phyloP scores from a whole-genome alignment of 1,140 invertebrate genomes.

The Coptotermes formosanus region DNA sequence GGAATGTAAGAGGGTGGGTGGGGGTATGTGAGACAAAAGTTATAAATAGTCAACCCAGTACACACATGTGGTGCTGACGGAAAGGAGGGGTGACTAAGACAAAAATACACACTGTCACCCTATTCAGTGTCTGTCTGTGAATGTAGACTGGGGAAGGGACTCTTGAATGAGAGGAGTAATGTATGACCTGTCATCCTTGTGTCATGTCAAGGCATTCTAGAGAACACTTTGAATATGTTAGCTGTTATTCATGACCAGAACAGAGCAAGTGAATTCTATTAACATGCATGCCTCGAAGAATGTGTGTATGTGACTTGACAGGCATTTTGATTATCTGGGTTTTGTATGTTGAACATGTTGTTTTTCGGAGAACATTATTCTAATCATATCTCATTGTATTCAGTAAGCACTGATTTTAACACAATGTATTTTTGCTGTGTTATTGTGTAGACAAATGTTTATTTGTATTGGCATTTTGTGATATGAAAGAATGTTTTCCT shows the following conservation, averaged over 20 bases:
- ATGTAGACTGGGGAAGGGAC: background rate
- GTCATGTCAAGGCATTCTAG: background rate
- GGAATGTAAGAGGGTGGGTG: background rate
- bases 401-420: too few relatives aligned
- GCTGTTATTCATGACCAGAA: too few relatives aligned
- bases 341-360: too few relatives aligned
- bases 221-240: background rate
- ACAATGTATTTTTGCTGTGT: too few relatives aligned
- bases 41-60: background rate
- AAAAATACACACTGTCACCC: conserved; percentile 7
- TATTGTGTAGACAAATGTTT: too few relatives aligned
- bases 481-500: too few relatives aligned
- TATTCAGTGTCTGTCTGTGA: background rate
- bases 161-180: background rate
- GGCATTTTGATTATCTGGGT: too few relatives aligned
- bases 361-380: too few relatives aligned
- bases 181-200: background rate
- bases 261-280: background rate
- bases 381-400: too few relatives aligned
- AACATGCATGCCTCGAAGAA: background rate
- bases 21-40: background rate
- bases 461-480: too few relatives aligned
- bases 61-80: background rate
- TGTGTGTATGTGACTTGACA: too few relatives aligned
- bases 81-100: background rate